Base-by-base conservation (phyloP, 2,113 vertebrate genomes). In the Halichoeres trimaculatus region DNA sequence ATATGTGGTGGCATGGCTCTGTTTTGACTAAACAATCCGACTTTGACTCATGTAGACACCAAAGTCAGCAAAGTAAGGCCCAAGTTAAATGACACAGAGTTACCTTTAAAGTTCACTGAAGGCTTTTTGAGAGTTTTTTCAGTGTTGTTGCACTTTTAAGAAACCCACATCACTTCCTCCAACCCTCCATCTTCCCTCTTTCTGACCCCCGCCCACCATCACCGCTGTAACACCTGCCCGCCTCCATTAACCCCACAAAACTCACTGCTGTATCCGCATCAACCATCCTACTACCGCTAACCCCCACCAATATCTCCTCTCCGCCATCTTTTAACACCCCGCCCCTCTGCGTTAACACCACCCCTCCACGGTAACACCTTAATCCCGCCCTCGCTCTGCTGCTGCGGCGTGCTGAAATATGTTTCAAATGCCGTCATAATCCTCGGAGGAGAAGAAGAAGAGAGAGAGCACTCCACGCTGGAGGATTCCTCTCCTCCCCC, bases 371-470 rank as follows among this genome's bases (percentile, higher is more conserved):
- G 72, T 91, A 89, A 91, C 82, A 87, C 88, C 71, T 88, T 91
- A 89, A 90, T 89, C 85, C 74, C 59, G 50, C 81, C 81, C 57
- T 67, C 17, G 17, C 78, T 63, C 60, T 2, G 17, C 56, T 0
- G 10, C 74, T 6, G 41, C 45, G 0, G 55, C 43, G 19, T 8
- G 2, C 70, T 58, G 76, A 80, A 89, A 85, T 85, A 86, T 91
- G 88, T 91, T 85, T 85, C 89, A 85, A 89, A 87, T 73, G 70
- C 79, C 34, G 53, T 20, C 9, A 36, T 89, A 91, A 91, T 91
- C 90, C 90, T 77, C 71, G 13, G 10, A 69, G 81, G 70, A 83
- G 83, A 35, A 65, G 65, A 60, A 77, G 71, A 76, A 59, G 74
- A 84, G 72, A 71, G 71, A 69, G 78, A 74, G 56, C 84, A 75